These are phyloP conservation scores for Neocrepidodera transversa DNA, from an alignment of 2,888 invertebrate species.

Conservation along the genomic window DNA sequence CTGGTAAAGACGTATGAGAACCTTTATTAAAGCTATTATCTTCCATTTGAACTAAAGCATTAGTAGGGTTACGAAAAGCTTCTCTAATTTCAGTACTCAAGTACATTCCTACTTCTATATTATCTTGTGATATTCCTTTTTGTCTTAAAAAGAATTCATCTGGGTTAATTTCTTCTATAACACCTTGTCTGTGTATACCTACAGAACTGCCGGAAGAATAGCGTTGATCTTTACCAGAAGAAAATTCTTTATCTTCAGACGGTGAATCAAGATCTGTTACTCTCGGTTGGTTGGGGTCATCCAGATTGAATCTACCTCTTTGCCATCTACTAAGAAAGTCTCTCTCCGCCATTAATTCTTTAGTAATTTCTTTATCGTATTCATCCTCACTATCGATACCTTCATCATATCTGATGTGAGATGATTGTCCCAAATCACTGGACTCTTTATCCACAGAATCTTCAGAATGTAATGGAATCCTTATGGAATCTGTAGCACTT, in stretches of 20 bases:
- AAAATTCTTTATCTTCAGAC: constrained; percentile 38
- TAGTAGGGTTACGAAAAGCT: constrained; percentile 72
- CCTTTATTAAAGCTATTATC: constrained; percentile 53
- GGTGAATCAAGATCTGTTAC: constrained; percentile 52
- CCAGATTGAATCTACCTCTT: constrained; percentile 56
- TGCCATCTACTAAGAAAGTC: constrained; percentile 57
- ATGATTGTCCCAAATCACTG: constrained; percentile 42
- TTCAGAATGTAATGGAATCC: constrained; percentile 57
- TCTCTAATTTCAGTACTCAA: constrained; percentile 81
- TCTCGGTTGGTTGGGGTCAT: constrained; percentile 33
- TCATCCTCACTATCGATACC: constrained; percentile 61
- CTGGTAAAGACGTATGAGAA: constrained; percentile 55
- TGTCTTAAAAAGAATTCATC: constrained; percentile 87
- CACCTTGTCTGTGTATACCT: constrained; percentile 66
- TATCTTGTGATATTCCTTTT: constrained; percentile 82
- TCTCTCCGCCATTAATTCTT: constrained; percentile 61
- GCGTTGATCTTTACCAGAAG: constrained; percentile 57
- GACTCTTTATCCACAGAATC: constrained; percentile 51
- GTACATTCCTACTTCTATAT: constrained; percentile 80
- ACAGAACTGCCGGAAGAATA: constrained; percentile 69
- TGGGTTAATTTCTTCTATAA: constrained; percentile 85
- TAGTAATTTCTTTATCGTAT: constrained; percentile 65
- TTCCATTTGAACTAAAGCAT: constrained; percentile 69
- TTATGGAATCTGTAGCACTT: constrained; percentile 45
- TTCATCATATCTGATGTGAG: constrained; percentile 57